Base-by-base conservation (phyloP, 2,797 vertebrate species). In the Psittacula derbiana region DNA sequence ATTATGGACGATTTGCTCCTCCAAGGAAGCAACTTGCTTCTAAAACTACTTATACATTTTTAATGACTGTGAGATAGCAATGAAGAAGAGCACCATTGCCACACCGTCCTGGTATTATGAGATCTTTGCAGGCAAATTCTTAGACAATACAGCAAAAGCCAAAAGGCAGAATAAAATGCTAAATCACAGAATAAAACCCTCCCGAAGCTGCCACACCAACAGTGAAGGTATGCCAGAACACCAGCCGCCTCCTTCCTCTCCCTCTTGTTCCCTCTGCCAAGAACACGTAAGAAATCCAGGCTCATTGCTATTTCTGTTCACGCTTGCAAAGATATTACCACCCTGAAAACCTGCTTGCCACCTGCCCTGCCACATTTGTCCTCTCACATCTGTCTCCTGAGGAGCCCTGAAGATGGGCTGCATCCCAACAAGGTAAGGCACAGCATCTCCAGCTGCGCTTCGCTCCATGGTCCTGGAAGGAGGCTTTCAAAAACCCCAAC, bases 1-100 rank as follows among this genome's bases (percentile, higher is more conserved):
- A 96, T 92, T 92, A 97, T 90, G 89, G 67, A 85, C 90, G 23
- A 73, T 95, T 97, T 96, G 81, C 88, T 94, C 93, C 81, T n/a
- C 74, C 76, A 93, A 93, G 76, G 93, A 36, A 95, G 88, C 49
- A 71, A 87, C 50, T 53, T 69, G 74, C 60, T 94, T 80, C 85
- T 71, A 81, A 90, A 92, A 67, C 53, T 72, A 18, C 88, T 96
- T 82, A 81, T 92, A 73, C 93, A 80, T 95, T 92, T 92, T 91
- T 95, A 89, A 95, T 91, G 57, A 55, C 75, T 50, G 30, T 10
- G 52, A 93, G 80, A 40, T 8, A 25, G 57, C 33, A 36, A 17
- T 58, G 57, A 58, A 58, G 57, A 36, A 58, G 57, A 58, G 57
- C 11, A 58, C 33, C 57, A 58, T 17, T 65, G 27, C 80, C 44